phyloP scores from a whole-genome alignment of 2,888 invertebrate genomes.

The Rambutsinella grinnellia region DNA sequence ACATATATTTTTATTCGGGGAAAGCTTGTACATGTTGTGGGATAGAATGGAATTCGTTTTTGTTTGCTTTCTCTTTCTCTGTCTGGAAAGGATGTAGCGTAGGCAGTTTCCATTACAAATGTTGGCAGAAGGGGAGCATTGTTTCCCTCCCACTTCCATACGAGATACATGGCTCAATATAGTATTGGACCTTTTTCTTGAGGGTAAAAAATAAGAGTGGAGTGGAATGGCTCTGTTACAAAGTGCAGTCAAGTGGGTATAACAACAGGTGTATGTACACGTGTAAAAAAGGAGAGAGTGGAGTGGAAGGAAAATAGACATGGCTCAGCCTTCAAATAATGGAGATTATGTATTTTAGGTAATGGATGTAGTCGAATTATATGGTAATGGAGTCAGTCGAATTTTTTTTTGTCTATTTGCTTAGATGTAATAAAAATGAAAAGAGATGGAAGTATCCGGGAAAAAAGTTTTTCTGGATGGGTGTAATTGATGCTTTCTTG shows the following conservation, averaged over 20 bases:
- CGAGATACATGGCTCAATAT: too few species aligned
- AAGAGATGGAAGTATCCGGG: too few species aligned
- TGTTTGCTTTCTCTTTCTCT: background rate
- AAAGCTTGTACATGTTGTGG: background rate
- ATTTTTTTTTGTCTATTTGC: too few species aligned
- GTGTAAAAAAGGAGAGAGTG: conserved; percentile 10
- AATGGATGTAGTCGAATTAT: too few species aligned
- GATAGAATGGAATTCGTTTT: background rate
- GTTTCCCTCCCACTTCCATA: background rate
- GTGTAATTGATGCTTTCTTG: too few species aligned
- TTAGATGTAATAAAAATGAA: too few species aligned
- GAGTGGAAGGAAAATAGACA: background rate
- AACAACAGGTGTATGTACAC: conserved; percentile 51
- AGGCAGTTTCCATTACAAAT: background rate
- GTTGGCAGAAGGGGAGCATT: background rate
- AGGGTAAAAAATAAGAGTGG: background rate
- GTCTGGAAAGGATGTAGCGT: too few species aligned
- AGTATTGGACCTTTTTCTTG: background rate
- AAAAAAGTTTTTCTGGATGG: too few species aligned
- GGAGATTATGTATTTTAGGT: background rate
- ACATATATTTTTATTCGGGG: too few species aligned
- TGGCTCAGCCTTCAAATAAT: background rate
- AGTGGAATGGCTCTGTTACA: background rate
- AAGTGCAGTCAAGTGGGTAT: conserved; percentile 33
- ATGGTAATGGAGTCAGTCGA: too few species aligned